Conservation (phyloP, 2,113 vertebrate genomes). For the Ibidorhyncha struthersii region DNA sequence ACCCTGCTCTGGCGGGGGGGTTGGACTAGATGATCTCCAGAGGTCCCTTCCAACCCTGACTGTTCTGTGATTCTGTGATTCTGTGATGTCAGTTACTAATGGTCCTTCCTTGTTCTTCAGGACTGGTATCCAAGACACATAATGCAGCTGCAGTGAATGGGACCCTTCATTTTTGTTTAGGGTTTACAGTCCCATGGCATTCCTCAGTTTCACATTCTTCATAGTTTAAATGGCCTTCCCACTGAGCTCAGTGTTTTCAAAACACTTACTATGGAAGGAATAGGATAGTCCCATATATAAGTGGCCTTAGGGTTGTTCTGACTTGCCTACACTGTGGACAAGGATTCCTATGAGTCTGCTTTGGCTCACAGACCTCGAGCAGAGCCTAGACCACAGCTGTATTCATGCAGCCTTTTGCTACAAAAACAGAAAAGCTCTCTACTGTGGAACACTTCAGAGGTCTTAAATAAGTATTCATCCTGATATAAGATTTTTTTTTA, state of each 20-base stretch:
- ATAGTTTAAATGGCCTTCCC: not conserved
- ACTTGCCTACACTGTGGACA: not conserved
- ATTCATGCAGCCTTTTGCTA: not conserved
- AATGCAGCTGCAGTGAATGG: fast-evolving
- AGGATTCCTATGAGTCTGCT: not conserved
- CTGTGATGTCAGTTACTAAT: not conserved
- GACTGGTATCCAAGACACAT: not conserved
- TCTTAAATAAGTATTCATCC: not conserved
- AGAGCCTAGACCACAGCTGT: not conserved
- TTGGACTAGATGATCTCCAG: no score
- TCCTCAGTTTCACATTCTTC: not conserved
- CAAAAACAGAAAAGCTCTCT: not conserved
- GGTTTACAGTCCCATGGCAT: not conserved
- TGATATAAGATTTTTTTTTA: not conserved
- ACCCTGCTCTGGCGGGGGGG: no score
- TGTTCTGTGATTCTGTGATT: no score
- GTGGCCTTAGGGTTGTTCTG: not conserved
- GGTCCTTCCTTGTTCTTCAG: not conserved
- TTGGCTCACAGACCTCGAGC: not conserved
- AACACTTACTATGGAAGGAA: not conserved
- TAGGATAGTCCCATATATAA: not conserved
- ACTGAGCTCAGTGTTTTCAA: not conserved
- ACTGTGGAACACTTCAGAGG: not conserved
- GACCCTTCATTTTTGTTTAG: not conserved
- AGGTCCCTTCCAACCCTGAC: no score